Percentiles rank a stretch among this genome's conserved stretches.
Conservation (phyloP, 2,888 invertebrate species). For the Phanerotoma sp. region DNA sequence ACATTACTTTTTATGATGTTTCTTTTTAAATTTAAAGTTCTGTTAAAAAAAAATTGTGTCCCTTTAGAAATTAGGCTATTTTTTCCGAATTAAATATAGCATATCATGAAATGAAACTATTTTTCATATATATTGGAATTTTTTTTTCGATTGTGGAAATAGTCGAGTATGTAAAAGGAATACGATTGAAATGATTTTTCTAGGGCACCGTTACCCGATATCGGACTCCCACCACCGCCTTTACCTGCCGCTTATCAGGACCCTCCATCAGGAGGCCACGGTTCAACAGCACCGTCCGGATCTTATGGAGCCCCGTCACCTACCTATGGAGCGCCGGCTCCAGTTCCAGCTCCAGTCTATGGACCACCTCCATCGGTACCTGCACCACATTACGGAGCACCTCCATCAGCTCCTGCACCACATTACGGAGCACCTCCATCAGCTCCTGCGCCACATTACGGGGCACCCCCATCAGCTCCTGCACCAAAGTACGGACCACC, state of each 20-base stretch:
- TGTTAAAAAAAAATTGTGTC: no score
- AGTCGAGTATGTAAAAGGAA: no score
- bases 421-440: conserved; percentile 28
- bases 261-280: background rate
- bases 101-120: no score
- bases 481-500: conserved; percentile 21
- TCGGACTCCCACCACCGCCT: conserved; percentile 26
- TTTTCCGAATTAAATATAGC: no score
- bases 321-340: conserved; percentile 22
- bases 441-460: conserved; percentile 28
- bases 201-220: conserved; percentile 18
- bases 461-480: conserved; percentile 30
- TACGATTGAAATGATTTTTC: background rate
- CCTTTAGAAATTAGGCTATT: no score
- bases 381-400: conserved; percentile 18
- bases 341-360: conserved; percentile 6
- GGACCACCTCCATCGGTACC: background rate
- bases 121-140: no score
- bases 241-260: background rate
- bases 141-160: no score
- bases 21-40: no score
- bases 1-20: no score
- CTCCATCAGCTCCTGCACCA: conserved; percentile 17
- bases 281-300: background rate
- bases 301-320: conserved; percentile 27